These are phyloP conservation scores for Oncorhynchus kisutch DNA, from an alignment of 2,113 vertebrate genomes.

Conservation along the genomic window DNA sequence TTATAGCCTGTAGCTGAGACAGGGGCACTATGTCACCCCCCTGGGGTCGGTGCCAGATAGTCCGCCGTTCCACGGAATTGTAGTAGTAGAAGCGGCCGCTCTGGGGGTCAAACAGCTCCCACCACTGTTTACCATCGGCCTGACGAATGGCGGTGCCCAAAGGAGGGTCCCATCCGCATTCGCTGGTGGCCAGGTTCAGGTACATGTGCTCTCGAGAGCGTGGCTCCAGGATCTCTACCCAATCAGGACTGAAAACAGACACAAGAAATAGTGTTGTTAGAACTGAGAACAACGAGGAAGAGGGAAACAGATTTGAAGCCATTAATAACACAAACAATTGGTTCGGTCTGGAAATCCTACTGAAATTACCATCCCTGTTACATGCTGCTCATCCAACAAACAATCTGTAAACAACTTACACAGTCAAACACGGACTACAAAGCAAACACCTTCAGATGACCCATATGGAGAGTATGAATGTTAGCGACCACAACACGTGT, in stretches of 20 bases:
- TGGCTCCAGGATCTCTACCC: conserved; percentile 91
- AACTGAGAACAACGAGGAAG: neutral
- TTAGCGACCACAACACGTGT: neutral
- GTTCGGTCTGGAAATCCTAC: neutral
- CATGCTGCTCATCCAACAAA: neutral
- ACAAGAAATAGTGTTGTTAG: conserved; percentile 15
- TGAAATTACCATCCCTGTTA: too few species aligned
- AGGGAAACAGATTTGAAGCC: neutral
- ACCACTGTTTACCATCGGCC: conserved; percentile 87
- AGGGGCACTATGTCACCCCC: conserved; percentile 86
- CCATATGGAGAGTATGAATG: neutral
- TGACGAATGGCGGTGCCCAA: conserved; percentile 77
- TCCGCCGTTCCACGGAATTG: conserved; percentile 80
- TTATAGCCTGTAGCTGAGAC: conserved; percentile 88
- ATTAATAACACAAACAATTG: neutral
- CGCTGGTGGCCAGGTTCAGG: conserved; percentile 81
- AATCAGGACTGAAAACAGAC: conserved; percentile 77
- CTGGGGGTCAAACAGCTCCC: conserved; percentile 87
- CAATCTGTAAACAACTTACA: too few species aligned
- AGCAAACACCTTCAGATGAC: neutral
- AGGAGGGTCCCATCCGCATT: conserved; percentile 88
- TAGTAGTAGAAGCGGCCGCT: conserved; percentile 91
- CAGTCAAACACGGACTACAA: too few species aligned
- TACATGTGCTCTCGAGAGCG: conserved; percentile 88
- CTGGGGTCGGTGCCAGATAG: conserved; percentile 87